Base-by-base conservation (phyloP, 2,888 invertebrate species). In the Cryptocheilus praepositus region DNA sequence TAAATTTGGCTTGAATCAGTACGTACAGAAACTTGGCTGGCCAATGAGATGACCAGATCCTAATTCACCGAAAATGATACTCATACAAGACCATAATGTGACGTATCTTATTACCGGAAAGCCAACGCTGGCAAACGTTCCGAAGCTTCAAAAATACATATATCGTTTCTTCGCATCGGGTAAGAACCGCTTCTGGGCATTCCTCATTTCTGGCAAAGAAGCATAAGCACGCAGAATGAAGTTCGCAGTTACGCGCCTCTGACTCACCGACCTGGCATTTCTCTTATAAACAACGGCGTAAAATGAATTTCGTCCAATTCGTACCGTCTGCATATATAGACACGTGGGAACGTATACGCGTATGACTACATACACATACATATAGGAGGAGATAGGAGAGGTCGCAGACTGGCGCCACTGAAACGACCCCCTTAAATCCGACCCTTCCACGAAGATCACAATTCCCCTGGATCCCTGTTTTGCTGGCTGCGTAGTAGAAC, bases 341-440 rank as follows among this genome's bases (percentile, higher is more conserved):
- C 13, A 7, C 36, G 25, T 25, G 36, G 36, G 8, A 7, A 11
- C 13, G 36, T 36, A 11, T 36, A 36, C 36, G 25, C 5, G 25
- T 5, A 36, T 36, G 8, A 7, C 3, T 11, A 2, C 11, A 11
- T 36, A 36, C 36, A 25, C 7, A 36, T 11, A 36, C 3, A 11
- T 11, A 11, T 11, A 36, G 4, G 28, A 28, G 28, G 13, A 36
- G 36, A 36, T 36, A 36, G 36, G 36, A 11, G 56, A 52, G 60
- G 19, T 66, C 52, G 56, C 64, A 53, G 71, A 61, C 66, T 70
- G 70, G 73, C 72, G 70, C 69, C 74, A 70, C 55, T 67, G 59
- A 52, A 71, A 74, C 75, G 72, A 75, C 77, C 77, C 77, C 18
- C 77, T 74, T 70, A 68, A 77, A 80, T 66, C 61, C 74, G 59